Evolutionary conservation across 2,797 vertebrate species (phyloP), one percentile per base, ranked within the genome.

Genomic region (Oreochromis mossambicus): DNA sequence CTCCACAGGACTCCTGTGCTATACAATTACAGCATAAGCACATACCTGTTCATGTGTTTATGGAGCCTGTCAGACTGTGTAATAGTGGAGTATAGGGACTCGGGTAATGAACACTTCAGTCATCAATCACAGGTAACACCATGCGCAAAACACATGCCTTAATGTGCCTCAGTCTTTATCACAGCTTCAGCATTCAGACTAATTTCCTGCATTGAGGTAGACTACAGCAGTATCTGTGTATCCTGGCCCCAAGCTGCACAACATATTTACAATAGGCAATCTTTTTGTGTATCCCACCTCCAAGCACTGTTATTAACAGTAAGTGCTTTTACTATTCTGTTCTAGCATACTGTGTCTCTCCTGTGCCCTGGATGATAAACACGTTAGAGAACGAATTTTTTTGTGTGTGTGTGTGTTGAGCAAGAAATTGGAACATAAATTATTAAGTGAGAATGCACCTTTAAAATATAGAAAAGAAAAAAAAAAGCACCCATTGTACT

Each of bases 381-480:
- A 88, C 19, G 15, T 79, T 21, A 15, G 17, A 84, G 78, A 92
- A 86, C 38, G 3, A 79, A 46, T 46, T 29, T 29, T 11, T 80
- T 87, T 73, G 19, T 38, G 58, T 56, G 24, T 56, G 55, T 66
- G 19, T 38, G 61, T 66, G 19, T 89, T 82, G 55, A 91, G 87
- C 83, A 91, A 86, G 84, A 91, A 94, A 91, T 88, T 85, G 85
- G 68, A 91, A 89, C 78, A 92, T 92, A 63, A 92, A 93, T 91
- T 89, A 95, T 95, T 92, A 77, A 94, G 61, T 38, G 46, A 80
- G 41, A 90, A 83, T 83, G 68, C 6, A 14, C n/a, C 34, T 75
- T 32, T 75, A 29, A 48, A 48, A 73, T 15, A 43, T 13, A 46
- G 12, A 77, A 81, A 82, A 83, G 90, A 9, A 52, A 84, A 79